Evolutionary conservation across 2,113 vertebrate species (phyloP).

Genomic region (Capreolus pygargus): DNA sequence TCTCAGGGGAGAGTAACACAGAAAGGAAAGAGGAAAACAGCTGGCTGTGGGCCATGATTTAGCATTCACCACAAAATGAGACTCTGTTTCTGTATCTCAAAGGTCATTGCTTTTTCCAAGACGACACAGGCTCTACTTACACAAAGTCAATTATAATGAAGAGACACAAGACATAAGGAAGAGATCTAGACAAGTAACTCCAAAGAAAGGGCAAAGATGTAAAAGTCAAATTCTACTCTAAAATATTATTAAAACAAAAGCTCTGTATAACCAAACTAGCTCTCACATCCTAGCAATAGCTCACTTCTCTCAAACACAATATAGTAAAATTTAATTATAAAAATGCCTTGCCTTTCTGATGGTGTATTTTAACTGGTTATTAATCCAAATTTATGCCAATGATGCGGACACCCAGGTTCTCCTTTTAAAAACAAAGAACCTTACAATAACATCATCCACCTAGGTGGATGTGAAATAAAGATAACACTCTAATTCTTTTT

Average conservation of each 20-base stretch:
- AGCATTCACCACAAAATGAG: slow-evolving; percentile 47
- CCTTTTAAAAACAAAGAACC: not conserved
- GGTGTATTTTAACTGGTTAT: not conserved
- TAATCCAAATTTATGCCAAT: not conserved
- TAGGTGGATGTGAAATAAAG: not conserved
- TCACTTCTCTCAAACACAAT: slow-evolving; percentile 50
- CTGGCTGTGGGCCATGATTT: slow-evolving; percentile 55
- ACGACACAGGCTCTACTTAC: slow-evolving; percentile 24
- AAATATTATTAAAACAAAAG: slow-evolving; percentile 54
- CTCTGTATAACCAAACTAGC: slow-evolving; percentile 35
- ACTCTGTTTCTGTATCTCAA: slow-evolving; percentile 38
- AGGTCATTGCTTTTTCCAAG: slow-evolving; percentile 23
- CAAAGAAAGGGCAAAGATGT: not conserved
- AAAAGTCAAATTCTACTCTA: slow-evolving; percentile 54
- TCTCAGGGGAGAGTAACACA: slow-evolving; percentile 46
- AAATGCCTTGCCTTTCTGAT: slow-evolving; percentile 29
- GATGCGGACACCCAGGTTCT: not conserved
- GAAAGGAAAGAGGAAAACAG: slow-evolving; percentile 57
- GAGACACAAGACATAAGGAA: slow-evolving; percentile 1
- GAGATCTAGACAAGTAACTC: not conserved
- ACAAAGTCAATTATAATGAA: slow-evolving; percentile 27
- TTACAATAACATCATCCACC: not conserved
- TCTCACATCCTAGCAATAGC: slow-evolving; percentile 50
- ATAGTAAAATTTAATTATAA: slow-evolving; percentile 21
- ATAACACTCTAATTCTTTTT: not conserved